Percentiles rank a stretch among this genome's conserved stretches.
Evolutionary conservation across 2,888 invertebrate genomes (phyloP).

Genomic region (Nymphalis urticae): DNA sequence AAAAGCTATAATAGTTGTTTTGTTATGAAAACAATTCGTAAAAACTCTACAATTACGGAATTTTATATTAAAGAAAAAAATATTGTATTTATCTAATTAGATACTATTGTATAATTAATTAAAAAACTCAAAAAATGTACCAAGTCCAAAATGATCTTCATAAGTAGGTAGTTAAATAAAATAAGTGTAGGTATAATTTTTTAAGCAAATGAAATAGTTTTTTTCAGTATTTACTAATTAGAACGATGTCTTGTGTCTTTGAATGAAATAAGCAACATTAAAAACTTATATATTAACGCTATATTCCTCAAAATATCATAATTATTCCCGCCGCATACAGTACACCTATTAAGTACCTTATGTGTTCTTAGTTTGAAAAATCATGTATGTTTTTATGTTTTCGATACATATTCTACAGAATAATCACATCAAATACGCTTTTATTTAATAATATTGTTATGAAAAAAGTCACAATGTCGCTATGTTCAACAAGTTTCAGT

Average conservation of each 20-base stretch:
- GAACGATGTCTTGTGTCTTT: conserved; percentile 45
- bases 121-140: no score
- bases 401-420: conserved; percentile 21
- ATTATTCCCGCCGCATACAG: conserved; percentile 68
- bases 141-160: neutral
- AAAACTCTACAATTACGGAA: no score
- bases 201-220: neutral
- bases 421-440: conserved; percentile 35
- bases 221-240: neutral
- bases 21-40: no score
- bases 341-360: conserved; percentile 40
- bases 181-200: conserved; percentile 23
- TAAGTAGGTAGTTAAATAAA: neutral
- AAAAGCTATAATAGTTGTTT: no score
- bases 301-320: conserved; percentile 43
- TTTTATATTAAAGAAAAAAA: no score
- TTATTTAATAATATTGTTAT: conserved; percentile 35
- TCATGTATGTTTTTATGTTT: conserved; percentile 41
- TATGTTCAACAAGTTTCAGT: conserved; percentile 46
- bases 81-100: no score
- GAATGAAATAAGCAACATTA: conserved; percentile 36
- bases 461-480: conserved; percentile 42
- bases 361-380: conserved; percentile 47
- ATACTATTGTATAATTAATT: no score
- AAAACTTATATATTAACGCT: conserved; percentile 40